A percentile compares a stretch with the other conserved stretches of the same genome.
Conservation (phyloP, 2,113 vertebrate genomes). For the Pluvianellus socialis region DNA sequence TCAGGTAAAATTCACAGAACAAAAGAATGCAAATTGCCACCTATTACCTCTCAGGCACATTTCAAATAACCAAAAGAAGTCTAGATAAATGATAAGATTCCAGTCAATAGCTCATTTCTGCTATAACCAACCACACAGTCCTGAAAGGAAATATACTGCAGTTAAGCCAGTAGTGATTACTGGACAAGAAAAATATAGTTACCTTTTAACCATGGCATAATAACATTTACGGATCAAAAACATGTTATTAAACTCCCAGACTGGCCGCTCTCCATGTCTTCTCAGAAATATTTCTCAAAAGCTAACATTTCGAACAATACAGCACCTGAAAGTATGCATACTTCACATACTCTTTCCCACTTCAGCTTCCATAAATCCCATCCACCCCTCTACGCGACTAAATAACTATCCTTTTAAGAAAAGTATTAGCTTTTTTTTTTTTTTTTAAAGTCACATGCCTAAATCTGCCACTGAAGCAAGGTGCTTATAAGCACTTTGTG, state of each 20-base stretch:
- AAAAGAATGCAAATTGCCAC: slow-evolving; percentile 75
- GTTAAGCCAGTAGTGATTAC: slow-evolving; percentile 62
- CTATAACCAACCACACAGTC: slow-evolving; percentile 55
- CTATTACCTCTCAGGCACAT: slow-evolving; percentile 69
- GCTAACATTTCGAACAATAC: neutral
- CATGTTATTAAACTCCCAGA: neutral
- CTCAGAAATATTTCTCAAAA: neutral
- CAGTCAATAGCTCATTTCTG: slow-evolving; percentile 75
- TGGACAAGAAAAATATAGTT: slow-evolving; percentile 57
- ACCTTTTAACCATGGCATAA: slow-evolving; percentile 14
- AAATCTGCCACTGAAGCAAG: neutral
- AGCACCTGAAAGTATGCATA: neutral
- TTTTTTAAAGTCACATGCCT: neutral
- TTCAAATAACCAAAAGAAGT: slow-evolving; percentile 75
- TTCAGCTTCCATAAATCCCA: neutral
- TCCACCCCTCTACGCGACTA: neutral
- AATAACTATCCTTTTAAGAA: neutral
- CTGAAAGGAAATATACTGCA: slow-evolving; percentile 56
- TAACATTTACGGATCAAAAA: slow-evolving; percentile 35
- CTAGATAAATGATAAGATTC: slow-evolving; percentile 73
- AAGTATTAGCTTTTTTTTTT: neutral
- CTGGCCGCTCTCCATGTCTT: neutral
- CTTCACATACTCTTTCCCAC: neutral
- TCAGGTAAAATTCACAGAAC: slow-evolving; percentile 72
- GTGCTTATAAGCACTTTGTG: neutral